phyloP scores from a whole-genome alignment of 2,888 invertebrate species.

The Oithona nana region DNA sequence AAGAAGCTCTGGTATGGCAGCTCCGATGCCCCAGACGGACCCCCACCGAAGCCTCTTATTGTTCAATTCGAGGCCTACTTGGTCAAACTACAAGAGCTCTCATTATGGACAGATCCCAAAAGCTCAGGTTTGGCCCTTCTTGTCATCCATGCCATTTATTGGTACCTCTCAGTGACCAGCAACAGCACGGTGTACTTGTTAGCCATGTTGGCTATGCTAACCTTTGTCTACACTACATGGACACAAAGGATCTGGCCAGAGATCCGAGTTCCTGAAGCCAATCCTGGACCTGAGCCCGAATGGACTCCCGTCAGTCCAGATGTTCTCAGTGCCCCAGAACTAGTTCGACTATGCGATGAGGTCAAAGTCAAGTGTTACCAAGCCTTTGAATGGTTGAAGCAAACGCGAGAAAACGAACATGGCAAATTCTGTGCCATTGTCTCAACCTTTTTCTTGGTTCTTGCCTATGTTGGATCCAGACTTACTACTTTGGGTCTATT shows the following conservation, averaged over 20 bases:
- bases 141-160: not conserved
- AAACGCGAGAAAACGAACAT: not conserved
- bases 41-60: not conserved
- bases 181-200: not conserved
- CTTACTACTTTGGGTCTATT: not conserved
- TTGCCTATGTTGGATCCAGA: not conserved
- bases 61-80: not conserved
- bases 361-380: not conserved
- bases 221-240: constrained; percentile 1
- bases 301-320: not conserved
- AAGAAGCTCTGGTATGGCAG: not conserved
- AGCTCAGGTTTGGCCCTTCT: not conserved
- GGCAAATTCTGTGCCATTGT: not conserved
- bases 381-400: not conserved
- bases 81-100: not conserved
- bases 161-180: not conserved
- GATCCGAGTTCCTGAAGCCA: constrained; percentile 2
- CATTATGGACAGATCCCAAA: not conserved
- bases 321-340: not conserved
- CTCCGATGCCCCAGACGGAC: not conserved
- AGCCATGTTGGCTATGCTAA: not conserved
- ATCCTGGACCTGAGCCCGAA: not conserved
- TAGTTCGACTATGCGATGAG: not conserved
- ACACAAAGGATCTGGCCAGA: constrained; percentile 8
- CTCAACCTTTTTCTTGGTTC: not conserved